Evolutionary conservation across 2,113 vertebrate genomes (phyloP).

Genomic region (Apteryx owenii): DNA sequence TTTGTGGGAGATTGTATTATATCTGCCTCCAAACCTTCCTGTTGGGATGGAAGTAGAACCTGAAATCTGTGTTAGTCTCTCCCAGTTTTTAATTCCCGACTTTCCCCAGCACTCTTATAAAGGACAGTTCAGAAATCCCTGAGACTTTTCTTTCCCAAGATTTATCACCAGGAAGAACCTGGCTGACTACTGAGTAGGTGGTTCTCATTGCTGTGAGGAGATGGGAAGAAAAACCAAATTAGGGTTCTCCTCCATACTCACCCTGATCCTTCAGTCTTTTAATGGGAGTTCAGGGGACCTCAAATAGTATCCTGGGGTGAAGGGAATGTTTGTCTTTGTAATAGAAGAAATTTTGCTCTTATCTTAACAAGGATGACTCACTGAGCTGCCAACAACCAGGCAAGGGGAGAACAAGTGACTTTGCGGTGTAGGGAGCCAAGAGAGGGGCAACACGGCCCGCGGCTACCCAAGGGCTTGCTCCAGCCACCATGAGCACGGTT

Average conservation of each 20-base stretch:
- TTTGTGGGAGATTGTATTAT: background rate
- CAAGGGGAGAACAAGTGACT: background rate
- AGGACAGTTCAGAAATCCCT: background rate
- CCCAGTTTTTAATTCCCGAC: background rate
- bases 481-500: no score
- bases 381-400: background rate
- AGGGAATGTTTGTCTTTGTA: background rate
- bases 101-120: background rate
- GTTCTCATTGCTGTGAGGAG: background rate
- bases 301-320: background rate
- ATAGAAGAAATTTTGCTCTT: background rate
- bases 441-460: no score
- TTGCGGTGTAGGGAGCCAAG: background rate
- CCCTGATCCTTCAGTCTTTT: background rate
- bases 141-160: background rate
- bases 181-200: background rate
- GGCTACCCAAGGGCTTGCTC: no score
- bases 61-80: background rate
- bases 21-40: background rate
- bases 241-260: background rate
- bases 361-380: background rate
- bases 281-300: background rate
- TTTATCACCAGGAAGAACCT: background rate
- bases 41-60: background rate
- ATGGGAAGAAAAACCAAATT: background rate